phyloP scores from a whole-genome alignment of 1,140 invertebrate genomes.

The Pectinophora gossypiella region DNA sequence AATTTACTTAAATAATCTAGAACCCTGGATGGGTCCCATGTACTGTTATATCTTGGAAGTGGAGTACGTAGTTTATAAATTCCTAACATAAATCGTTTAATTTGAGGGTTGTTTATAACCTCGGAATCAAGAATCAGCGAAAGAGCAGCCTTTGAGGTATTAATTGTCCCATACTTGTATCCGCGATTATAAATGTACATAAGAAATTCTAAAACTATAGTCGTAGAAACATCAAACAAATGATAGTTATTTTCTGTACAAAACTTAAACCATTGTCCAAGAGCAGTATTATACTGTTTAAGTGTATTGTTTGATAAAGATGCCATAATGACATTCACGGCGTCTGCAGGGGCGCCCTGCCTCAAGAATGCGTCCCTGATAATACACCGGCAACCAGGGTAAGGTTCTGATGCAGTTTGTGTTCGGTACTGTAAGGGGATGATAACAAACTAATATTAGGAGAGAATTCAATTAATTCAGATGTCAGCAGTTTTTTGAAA shows the following conservation, averaged over 20 bases:
- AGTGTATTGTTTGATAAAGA: constrained; percentile 23
- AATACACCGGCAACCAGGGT: constrained; percentile 16
- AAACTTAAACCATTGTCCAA: constrained; percentile 29
- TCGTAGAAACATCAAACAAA: constrained; percentile 5
- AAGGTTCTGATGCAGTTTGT: constrained; percentile 5
- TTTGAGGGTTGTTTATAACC: constrained; percentile 8
- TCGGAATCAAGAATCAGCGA: constrained; percentile 16
- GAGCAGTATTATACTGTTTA: constrained; percentile 22
- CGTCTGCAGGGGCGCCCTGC: constrained; percentile 5
- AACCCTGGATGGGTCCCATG: no score
- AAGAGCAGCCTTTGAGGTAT: constrained; percentile 25
- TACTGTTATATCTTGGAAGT: no score
- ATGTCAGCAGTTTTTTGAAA: not conserved
- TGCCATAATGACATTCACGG: constrained; percentile 15
- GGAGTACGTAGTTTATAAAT: no score
- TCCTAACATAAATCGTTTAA: constrained; percentile 28
- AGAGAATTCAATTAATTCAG: not conserved
- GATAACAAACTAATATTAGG: not conserved
- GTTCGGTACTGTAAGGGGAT: not conserved
- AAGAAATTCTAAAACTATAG: constrained; percentile 15
- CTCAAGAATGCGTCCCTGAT: constrained; percentile 15
- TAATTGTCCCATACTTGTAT: constrained; percentile 25
- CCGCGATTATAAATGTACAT: constrained; percentile 14
- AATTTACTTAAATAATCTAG: no score
- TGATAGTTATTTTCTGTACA: constrained; percentile 18